Base-by-base conservation (phyloP, 23 tunicate species). In the Trididemnum clinides region DNA sequence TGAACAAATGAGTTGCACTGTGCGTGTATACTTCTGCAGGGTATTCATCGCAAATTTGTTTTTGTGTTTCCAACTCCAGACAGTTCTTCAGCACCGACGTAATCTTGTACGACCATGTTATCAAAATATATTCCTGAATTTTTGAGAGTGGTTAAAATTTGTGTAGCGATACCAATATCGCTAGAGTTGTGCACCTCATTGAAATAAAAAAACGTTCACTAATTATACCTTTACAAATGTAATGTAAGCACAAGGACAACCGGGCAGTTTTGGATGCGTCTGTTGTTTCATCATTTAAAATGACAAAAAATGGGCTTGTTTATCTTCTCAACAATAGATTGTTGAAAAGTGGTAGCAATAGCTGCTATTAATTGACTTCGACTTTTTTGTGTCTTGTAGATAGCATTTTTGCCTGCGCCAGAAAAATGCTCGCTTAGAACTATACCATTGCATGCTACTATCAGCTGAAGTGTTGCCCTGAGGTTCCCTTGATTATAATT, bases 61-160 rank as follows among this genome's bases (percentile, higher is more conserved):
- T 19, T n/a, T 59, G 27, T 28, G 66, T 59, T 59, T 59, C 25
- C 5, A n/a, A n/a, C 5, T 4, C 66, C 75, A 7, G 75, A 33
- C 75, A 10, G 10, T 69, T 35, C 75, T 33, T 35, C 75, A 5
- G 75, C 75, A 31, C 75, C 75, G 38, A 28, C 75, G n/a, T 5
- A 31, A 30, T 37, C 75, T 69, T 69, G 75, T 31, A 35, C 75
- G 10, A 69, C 75, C 75, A 69, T n/a, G n/a, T n/a, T n/a, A n/a
- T n/a, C n/a, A n/a, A n/a, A n/a, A n/a, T n/a, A n/a, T n/a, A n/a
- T n/a, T n/a, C n/a, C n/a, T n/a, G n/a, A n/a, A n/a, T n/a, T n/a
- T n/a, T n/a, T n/a, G n/a, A n/a, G 38, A 27, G 32, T 7, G n/a
- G 12, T 5, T 31, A 69, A 31, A 5, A 69, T 30, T 69, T 69